Evolutionary conservation across 2,888 invertebrate genomes (phyloP), one percentile per base, ranked within the genome.

Genomic region (Loripinus fragilis): DNA sequence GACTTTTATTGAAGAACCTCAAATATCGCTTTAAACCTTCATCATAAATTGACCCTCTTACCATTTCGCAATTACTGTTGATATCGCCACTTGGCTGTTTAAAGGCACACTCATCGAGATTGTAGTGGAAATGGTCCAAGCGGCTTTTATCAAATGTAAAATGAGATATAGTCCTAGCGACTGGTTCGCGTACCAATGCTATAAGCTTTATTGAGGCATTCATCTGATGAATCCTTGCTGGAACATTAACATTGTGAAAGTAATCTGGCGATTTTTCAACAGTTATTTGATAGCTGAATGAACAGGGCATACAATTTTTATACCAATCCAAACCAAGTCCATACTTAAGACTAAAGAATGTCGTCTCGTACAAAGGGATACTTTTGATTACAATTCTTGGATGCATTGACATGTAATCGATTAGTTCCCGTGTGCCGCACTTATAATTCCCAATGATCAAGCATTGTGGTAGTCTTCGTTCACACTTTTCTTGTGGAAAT

Each of bases 251-350:
- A 75, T 97, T 97, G 50, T 98, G 97, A 94, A 99, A 99, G 94
- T 99, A 99, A 90, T 97, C 98, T 10, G 99, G 98, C 89, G 97
- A 98, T 94, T 99, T 99, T 94, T 99, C 98, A 89, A 98, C 97
- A 75, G 98, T 98, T 86, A 98, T 96, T 94, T 98, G 98, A 50
- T 97, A 97, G 83, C 96, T 96, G 94, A 97, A 97, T 0, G 98
- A 97, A 90, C 96, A 96, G 12, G 98, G 98, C 98, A 98, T 98
- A 93, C 97, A 97, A 35, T 89, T 80, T 12, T 88, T 72, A 78
- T 99, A 99, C 98, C 98, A 99, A 80, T 98, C 98, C 78, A 98
- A 94, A 0, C 98, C 98, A 2, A 7, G 25, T 2, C 10, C 10
- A 25, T 66, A 41, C 10, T 69, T 60, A 41, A 23, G 38, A 0